These are phyloP conservation scores for Drosophila biarmipes DNA, from an alignment of 1,140 invertebrate genomes.

Conservation along the genomic window DNA sequence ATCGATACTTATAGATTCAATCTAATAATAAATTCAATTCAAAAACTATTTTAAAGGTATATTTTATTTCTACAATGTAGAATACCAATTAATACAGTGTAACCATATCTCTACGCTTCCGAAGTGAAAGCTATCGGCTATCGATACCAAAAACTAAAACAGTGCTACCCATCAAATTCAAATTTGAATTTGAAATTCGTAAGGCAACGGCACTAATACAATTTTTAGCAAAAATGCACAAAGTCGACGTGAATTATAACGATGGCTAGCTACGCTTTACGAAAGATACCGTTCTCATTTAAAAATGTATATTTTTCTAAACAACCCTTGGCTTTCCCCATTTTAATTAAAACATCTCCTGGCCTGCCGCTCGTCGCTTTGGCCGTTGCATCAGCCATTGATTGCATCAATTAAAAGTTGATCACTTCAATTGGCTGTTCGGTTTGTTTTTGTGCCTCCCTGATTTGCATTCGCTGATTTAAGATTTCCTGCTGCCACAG, in stretches of 20 bases:
- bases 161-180: constrained; percentile 21
- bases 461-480: constrained; percentile 78
- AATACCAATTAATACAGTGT: not conserved
- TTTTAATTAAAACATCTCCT: constrained; percentile 16
- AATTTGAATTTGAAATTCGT: constrained; percentile 5
- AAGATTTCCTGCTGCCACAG: constrained; percentile 70
- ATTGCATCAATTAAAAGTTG: constrained; percentile 73
- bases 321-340: too few species aligned
- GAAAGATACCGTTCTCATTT: too few species aligned
- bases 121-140: not conserved
- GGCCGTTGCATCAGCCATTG: constrained; percentile 37
- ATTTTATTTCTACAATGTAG: too few species aligned
- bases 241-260: too few species aligned
- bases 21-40: too few species aligned
- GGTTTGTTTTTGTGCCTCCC: constrained; percentile 35
- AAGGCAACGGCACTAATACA: not conserved
- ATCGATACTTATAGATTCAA: too few species aligned
- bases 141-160: not conserved
- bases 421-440: constrained; percentile 66
- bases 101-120: not conserved
- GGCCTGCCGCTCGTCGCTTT: constrained; percentile 4
- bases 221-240: too few species aligned
- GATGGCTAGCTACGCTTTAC: too few species aligned
- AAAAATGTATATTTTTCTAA: too few species aligned
- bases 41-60: too few species aligned